Evolutionary conservation across 2,113 vertebrate species (phyloP).

Genomic region (Nipponia nippon): DNA sequence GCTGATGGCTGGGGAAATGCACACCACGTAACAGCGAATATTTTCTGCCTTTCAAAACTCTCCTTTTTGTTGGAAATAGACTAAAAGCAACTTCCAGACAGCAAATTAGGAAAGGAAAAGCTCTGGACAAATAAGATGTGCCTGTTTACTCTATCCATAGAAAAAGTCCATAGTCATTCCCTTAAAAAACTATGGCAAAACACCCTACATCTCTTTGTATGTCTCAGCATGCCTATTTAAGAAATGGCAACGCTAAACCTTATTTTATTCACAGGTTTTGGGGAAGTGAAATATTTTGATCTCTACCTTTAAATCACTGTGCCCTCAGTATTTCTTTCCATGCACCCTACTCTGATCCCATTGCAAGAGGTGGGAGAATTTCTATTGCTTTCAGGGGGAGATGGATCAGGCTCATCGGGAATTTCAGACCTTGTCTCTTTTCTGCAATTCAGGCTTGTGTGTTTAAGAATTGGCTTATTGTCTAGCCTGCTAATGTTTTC

Average conservation of each 20-base stretch:
- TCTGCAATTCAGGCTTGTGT: background rate
- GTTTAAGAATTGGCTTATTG: slow-evolving; percentile 37
- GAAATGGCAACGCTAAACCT: background rate
- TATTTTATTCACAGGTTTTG: background rate
- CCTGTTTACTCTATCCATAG: background rate
- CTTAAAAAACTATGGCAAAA: background rate
- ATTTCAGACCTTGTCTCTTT: background rate
- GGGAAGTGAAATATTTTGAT: background rate
- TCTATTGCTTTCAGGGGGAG: background rate
- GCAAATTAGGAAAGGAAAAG: background rate
- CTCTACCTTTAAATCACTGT: background rate
- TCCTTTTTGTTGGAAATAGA: background rate
- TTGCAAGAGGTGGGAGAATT: background rate
- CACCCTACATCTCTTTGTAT: background rate
- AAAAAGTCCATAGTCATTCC: background rate
- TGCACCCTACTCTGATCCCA: background rate
- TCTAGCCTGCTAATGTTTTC: slow-evolving; percentile 44
- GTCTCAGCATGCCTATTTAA: background rate
- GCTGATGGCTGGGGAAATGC: background rate
- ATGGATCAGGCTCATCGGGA: background rate
- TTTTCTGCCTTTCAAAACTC: background rate
- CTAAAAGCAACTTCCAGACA: background rate
- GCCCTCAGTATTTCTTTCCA: background rate
- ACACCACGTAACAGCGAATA: fast-evolving
- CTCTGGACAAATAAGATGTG: background rate